Base-by-base conservation (phyloP, 1,140 invertebrate species). In the Parapsyche elsis region DNA sequence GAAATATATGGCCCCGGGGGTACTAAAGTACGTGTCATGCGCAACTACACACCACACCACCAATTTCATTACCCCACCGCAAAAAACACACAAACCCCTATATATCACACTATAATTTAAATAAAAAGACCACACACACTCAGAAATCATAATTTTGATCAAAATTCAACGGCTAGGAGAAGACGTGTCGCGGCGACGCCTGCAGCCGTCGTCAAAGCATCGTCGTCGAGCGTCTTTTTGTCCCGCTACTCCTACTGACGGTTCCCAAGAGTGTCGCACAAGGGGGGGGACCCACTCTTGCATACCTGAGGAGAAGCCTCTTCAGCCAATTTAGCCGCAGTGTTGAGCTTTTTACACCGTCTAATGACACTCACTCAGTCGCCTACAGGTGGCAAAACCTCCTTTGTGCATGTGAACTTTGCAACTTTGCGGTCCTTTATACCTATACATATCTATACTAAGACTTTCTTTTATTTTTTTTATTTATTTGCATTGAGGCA, bases 1-100 rank as follows among this genome's bases (percentile, higher is more conserved):
- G 44, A 76, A 79, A 83, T 83, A 83, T 83, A 83, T 83, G 80
- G 80, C 80, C 30, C n/a, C 30, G 30, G 30, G 30, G 30, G 30
- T 38, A 38, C 2, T 38, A 24, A 19, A 73, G 73, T 77, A 80
- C 80, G 80, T 81, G 82, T 83, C 80, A 80, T 76, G 76, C 49
- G 76, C 81, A 83, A 83, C 79, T 79, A 83, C 16, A 45, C 45
- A 19, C 24, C 21, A 24, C 26, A 24, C 26, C 30, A 38, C 30
- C 30, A 7, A 38, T 38, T 38, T 59, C 57, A 16, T 59, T 59
- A 16, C n/a, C 21, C 21, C n/a, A 59, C n/a, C 21, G 57, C n/a
- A 9, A 59, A 59, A 59, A 59, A 21, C 57, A n/a, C n/a, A 59
- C 57, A 21, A 1, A 59, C n/a, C 1, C 57, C 1, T 9, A 59